phyloP scores from a whole-genome alignment of 2,888 invertebrate species.

The Cynaeus angustus region DNA sequence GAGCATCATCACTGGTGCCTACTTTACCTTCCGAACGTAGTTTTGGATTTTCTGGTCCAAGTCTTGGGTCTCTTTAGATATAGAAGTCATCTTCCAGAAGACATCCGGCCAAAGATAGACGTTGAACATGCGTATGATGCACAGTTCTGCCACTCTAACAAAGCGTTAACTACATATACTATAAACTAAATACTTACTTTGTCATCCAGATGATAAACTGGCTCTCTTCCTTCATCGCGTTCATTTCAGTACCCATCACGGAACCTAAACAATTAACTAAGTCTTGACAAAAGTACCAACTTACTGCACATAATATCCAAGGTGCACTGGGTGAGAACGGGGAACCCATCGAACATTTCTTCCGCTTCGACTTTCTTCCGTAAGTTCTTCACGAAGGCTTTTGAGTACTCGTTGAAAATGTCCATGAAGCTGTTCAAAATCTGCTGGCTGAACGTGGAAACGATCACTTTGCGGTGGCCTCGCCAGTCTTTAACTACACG shows the following conservation, averaged over 20 bases:
- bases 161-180: neutral
- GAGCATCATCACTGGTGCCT: neutral
- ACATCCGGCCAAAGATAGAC: constrained; percentile 17
- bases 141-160: constrained; percentile 12
- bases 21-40: constrained; percentile 1
- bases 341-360: constrained; percentile 5
- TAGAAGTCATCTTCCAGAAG: constrained; percentile 13
- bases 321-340: constrained; percentile 12
- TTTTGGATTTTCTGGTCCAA: constrained; percentile 24
- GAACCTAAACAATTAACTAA: constrained; percentile 5
- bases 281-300: neutral
- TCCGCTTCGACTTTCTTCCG: neutral
- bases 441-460: constrained; percentile 18
- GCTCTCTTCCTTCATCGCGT: constrained; percentile 25
- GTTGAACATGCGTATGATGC: constrained; percentile 23
- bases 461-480: constrained; percentile 11
- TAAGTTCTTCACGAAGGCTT: neutral
- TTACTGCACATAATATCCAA: constrained; percentile 18
- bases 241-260: constrained; percentile 20
- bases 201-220: constrained; percentile 30
- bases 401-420: constrained; percentile 6
- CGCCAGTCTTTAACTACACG: constrained; percentile 10
- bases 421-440: constrained; percentile 22
- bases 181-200: neutral
- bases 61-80: constrained; percentile 8